Conservation (phyloP, 2,888 invertebrate genomes). For the Mythimna impura region DNA sequence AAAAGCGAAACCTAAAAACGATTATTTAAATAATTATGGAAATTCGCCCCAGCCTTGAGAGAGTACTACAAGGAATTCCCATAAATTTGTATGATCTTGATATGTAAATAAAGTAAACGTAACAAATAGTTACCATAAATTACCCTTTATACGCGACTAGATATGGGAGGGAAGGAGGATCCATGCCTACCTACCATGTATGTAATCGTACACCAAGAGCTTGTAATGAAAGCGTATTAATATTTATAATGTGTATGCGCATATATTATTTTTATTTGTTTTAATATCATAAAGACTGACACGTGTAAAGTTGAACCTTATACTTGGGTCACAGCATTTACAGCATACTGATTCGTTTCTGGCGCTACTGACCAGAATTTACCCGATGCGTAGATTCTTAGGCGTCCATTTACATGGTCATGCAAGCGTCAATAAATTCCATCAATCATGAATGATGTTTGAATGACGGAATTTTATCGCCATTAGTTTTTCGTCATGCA, state of each 20-base stretch:
- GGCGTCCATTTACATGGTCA: too few species aligned
- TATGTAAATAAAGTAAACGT: slow-evolving; percentile 57
- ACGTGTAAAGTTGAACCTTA: slow-evolving; percentile 7
- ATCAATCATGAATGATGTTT: too few species aligned
- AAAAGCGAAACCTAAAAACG: slow-evolving; percentile 20
- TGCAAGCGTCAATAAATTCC: too few species aligned
- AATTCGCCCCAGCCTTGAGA: slow-evolving; percentile 54
- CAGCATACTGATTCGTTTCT: not conserved
- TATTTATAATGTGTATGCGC: slow-evolving; percentile 14
- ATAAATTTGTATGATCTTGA: slow-evolving; percentile 55
- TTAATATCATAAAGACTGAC: not conserved
- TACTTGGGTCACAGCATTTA: not conserved
- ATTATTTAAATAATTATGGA: slow-evolving; percentile 59
- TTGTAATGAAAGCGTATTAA: slow-evolving; percentile 18
- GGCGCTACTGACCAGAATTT: not conserved
- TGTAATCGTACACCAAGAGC: slow-evolving; percentile 5
- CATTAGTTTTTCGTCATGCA: too few species aligned
- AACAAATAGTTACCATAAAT: slow-evolving; percentile 50
- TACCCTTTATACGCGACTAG: slow-evolving; percentile 20
- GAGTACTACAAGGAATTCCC: slow-evolving; percentile 58
- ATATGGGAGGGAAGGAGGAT: slow-evolving; percentile 11
- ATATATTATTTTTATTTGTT: slow-evolving; percentile 29
- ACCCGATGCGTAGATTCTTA: too few species aligned
- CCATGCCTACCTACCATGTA: not conserved
- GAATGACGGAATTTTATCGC: too few species aligned